Evolutionary conservation across 2,888 invertebrate genomes (phyloP).

Genomic region (Chydorus sphaericus): DNA sequence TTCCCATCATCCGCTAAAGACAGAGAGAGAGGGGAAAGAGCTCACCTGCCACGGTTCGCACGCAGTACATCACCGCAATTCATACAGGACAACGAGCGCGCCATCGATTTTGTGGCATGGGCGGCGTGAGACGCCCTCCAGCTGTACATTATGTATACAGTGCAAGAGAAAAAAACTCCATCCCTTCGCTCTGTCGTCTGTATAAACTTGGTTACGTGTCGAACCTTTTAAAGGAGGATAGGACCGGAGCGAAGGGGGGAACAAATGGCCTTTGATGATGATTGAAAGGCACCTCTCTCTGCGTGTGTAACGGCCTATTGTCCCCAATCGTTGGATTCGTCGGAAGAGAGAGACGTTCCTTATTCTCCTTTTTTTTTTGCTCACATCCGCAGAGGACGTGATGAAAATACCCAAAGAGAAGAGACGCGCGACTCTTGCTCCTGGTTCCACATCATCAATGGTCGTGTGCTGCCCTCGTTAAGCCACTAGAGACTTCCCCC

Average conservation of each 20-base stretch:
- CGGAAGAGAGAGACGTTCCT: neutral
- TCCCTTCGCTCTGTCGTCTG: neutral
- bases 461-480: neutral
- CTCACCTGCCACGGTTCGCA: conserved; percentile 9
- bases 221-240: neutral
- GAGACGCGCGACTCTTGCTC: neutral
- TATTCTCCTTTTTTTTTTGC: neutral
- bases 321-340: neutral
- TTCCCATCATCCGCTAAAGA: neutral
- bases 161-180: neutral
- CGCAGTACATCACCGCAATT: neutral
- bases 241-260: neutral
- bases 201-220: neutral
- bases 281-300: neutral
- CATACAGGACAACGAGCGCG: neutral
- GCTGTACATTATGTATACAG: neutral
- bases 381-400: neutral
- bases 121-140: neutral
- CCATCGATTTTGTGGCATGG: neutral
- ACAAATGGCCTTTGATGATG: conserved; percentile 4
- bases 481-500: neutral
- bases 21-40: neutral
- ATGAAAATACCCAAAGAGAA: neutral
- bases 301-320: neutral
- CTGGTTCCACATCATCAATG: neutral